These are phyloP conservation scores for Tinamus guttatus DNA, from an alignment of 2,113 vertebrate species.

Conservation along the genomic window DNA sequence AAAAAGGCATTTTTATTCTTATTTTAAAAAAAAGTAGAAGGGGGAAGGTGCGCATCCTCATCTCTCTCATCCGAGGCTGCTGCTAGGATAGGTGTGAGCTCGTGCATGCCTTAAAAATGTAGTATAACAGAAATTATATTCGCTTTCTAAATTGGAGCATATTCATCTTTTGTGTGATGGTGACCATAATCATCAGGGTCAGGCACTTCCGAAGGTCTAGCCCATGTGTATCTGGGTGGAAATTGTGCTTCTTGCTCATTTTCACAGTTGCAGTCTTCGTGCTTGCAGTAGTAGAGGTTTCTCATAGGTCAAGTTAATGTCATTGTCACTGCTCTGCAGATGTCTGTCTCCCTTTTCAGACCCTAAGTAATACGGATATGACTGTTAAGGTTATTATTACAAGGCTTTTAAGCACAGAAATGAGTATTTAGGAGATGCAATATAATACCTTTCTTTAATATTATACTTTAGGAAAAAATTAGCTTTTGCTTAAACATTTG, in stretches of 20 bases:
- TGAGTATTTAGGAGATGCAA: not conserved
- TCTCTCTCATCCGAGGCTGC: not conserved
- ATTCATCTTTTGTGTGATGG: not conserved
- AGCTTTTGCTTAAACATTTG: not conserved
- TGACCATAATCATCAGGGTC: not conserved
- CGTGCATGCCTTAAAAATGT: not conserved
- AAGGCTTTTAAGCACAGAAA: not conserved
- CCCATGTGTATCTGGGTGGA: not conserved
- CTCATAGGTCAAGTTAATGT: not conserved
- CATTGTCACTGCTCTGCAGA: not conserved
- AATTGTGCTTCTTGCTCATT: not conserved
- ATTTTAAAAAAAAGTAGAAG: not conserved
- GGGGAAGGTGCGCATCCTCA: not conserved
- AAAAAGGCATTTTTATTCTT: not conserved
- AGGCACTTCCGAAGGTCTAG: not conserved
- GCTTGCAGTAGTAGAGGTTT: not conserved
- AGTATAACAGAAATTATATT: not conserved
- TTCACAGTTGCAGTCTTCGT: not conserved
- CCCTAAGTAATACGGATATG: not conserved
- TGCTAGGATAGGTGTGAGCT: not conserved
- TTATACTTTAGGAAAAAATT: not conserved
- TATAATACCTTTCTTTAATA: not conserved
- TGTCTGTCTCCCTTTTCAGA: not conserved
- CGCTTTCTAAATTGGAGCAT: not conserved
- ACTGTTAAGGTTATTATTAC: not conserved